phyloP scores from a whole-genome alignment of 1,140 invertebrate species.

The Aphaenogaster ashmeadi region DNA sequence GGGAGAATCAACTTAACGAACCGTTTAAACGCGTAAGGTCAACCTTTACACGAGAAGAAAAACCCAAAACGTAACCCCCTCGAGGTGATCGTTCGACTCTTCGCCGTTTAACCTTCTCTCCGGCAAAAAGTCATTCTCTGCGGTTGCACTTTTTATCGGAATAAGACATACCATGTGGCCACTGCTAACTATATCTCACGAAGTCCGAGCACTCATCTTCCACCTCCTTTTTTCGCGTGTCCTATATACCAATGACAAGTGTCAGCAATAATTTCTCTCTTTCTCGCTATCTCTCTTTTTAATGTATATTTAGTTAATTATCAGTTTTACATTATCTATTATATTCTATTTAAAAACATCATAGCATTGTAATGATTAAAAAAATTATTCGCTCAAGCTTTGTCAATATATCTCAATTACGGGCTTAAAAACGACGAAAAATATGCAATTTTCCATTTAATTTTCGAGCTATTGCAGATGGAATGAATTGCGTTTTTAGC shows the following conservation, averaged over 20 bases:
- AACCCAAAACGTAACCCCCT: conserved; percentile 51
- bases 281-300: background rate
- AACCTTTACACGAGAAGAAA: conserved; percentile 57
- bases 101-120: conserved; percentile 46
- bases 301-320: conserved; percentile 38
- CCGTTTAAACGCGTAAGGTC: conserved; percentile 64
- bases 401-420: conserved; percentile 13
- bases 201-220: conserved; percentile 23
- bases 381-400: conserved; percentile 39
- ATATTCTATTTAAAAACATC: background rate
- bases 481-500: conserved; percentile 28
- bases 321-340: background rate
- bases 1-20: conserved; percentile 66
- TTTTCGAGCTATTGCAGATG: conserved; percentile 35
- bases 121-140: conserved; percentile 65
- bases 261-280: conserved; percentile 4
- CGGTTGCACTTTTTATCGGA: conserved; percentile 62
- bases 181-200: conserved; percentile 41
- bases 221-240: background rate
- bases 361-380: conserved; percentile 9
- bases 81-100: conserved; percentile 57
- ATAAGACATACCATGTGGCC: conserved; percentile 43
- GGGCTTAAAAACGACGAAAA: conserved; percentile 25
- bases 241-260: background rate
- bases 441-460: conserved; percentile 32